These are phyloP conservation scores for Scaptomyza caliginosa DNA, from an alignment of 2,888 invertebrate genomes.

Conservation along the genomic window DNA sequence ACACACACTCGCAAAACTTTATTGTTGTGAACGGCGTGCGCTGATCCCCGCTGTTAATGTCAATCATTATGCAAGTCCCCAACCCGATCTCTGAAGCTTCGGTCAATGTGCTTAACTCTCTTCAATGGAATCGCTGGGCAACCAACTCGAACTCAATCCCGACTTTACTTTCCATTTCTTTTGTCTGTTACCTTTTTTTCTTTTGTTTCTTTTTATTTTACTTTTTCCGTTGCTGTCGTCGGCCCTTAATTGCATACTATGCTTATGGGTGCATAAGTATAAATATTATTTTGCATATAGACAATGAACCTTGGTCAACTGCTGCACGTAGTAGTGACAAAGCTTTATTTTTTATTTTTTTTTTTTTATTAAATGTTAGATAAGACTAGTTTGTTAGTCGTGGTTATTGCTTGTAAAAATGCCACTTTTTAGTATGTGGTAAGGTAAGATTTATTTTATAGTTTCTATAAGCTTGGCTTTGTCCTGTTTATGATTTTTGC, in stretches of 20 bases:
- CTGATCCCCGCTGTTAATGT: conserved; percentile 43
- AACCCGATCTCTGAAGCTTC: conserved; percentile 18
- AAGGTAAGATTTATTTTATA: neutral
- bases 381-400: neutral
- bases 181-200: conserved; percentile 47
- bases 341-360: neutral
- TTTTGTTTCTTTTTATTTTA: conserved; percentile 5
- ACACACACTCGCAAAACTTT: neutral
- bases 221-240: conserved; percentile 54
- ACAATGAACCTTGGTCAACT: conserved; percentile 59
- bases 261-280: conserved; percentile 8
- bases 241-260: conserved; percentile 56
- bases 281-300: conserved; percentile 30
- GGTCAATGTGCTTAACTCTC: conserved; percentile 62
- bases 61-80: conserved; percentile 74
- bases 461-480: neutral
- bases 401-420: neutral
- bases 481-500: conserved; percentile 19
- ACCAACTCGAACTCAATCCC: conserved; percentile 15
- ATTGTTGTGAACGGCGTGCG: conserved; percentile 23
- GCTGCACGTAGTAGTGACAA: conserved; percentile 2
- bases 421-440: neutral
- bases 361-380: neutral
- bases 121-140: conserved; percentile 30
- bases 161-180: conserved; percentile 70